Base-by-base conservation (phyloP, 2,888 invertebrate species). In the Flexamia atlantica region DNA sequence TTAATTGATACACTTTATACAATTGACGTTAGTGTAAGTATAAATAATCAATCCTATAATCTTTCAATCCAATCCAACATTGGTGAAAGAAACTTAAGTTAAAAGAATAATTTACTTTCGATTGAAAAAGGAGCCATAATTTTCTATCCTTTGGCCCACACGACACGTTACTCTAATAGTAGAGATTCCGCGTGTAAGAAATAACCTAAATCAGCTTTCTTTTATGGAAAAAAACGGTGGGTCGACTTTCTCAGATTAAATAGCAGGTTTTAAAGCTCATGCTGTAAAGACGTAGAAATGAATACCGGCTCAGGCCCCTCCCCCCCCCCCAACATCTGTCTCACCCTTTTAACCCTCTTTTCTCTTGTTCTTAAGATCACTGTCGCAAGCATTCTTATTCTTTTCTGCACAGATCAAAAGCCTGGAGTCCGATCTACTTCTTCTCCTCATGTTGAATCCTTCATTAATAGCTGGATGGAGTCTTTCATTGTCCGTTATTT, bases 351-450 rank as follows among this genome's bases (percentile, higher is more conserved):
- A 53, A n/a, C 4, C 30, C 64, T 64, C 64, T 64, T 28, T 57
- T 64, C 64, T 64, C 64, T 28, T 25, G 64, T 30, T 64, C 64
- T 64, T 64, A 12, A 64, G 20, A 28, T 64, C 28, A 28, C 64
- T 64, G 64, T 64, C 30, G 4, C 28, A 64, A 64, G 64, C 25
- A 64, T 28, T 64, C 64, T 64, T 28, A 28, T 64, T 64, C 64
- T 64, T 64, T 64, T 28, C 17, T 30, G 14, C 28, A 28, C 64
- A 64, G 7, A 64, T 64, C 64, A 30, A 64, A 64, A 64, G 30
- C 28, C 30, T 30, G 64, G 46, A 9, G 46, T 46, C 46, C 46
- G 17, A 17, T 46, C 3, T 46, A 9, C 17, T 46, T 46, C 46
- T 46, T 17, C 12, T 46, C 46, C 14, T 46, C 9, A 36, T 36